Evolutionary conservation across 2,797 vertebrate species (phyloP).

Genomic region (Sebastes vulpes): DNA sequence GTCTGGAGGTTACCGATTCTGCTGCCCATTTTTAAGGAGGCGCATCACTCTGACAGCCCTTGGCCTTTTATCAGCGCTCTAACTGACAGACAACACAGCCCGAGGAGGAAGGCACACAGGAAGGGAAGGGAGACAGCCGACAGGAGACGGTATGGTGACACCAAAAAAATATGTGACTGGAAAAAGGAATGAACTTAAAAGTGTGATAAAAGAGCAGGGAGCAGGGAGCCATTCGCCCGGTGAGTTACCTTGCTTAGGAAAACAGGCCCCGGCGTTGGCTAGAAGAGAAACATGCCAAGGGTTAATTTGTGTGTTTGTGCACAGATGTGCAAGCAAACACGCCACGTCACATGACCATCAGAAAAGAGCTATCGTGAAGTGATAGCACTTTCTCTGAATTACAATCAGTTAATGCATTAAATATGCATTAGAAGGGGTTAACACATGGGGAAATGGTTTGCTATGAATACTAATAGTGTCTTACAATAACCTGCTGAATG

Average conservation of each 20-base stretch:
- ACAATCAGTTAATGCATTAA: conserved; percentile 66
- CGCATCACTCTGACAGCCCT: conserved; percentile 57
- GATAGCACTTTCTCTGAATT: conserved; percentile 66
- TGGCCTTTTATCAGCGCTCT: conserved; percentile 64
- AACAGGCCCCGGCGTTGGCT: conserved; percentile 88
- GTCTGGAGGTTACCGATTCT: conserved; percentile 43
- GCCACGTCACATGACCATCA: conserved; percentile 54
- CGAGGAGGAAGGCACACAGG: conserved; percentile 42
- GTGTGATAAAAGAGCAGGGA: conserved; percentile 46
- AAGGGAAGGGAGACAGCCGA: conserved; percentile 35
- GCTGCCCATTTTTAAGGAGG: conserved; percentile 52
- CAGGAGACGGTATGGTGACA: conserved; percentile 46
- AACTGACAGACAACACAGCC: conserved; percentile 64
- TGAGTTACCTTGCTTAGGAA: conserved; percentile 88
- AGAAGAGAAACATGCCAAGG: conserved; percentile 85
- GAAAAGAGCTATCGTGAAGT: conserved; percentile 64
- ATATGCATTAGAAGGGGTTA: conserved; percentile 65
- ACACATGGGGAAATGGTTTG: conserved; percentile 36
- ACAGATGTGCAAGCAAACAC: conserved; percentile 70
- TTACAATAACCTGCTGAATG: conserved; percentile 34
- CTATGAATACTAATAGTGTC: conserved; percentile 48
- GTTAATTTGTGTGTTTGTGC: conserved; percentile 84
- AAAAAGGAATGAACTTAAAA: conserved; percentile 45
- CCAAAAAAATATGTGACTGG: conserved; percentile 41
- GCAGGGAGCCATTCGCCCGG: conserved; percentile 60